These are phyloP conservation scores for Apus apus DNA, from an alignment of 2,113 vertebrate species.

Conservation along the genomic window DNA sequence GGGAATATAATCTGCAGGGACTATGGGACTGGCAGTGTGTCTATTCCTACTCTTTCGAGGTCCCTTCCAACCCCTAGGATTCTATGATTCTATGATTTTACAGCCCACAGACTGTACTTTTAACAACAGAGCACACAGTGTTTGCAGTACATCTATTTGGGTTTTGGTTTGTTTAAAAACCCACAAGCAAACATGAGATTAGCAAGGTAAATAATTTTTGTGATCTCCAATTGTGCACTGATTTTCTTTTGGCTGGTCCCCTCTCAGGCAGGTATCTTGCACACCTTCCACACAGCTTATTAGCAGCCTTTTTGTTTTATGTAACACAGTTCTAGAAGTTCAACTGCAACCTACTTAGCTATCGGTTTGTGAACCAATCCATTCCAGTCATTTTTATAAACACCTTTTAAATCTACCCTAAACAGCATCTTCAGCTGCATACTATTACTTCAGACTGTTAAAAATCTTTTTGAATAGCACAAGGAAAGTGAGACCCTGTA, in stretches of 20 bases:
- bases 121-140: neutral
- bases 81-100: too few relatives aligned
- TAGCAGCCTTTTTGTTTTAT: neutral
- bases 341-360: neutral
- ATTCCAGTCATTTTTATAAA: neutral
- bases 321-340: neutral
- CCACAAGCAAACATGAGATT: neutral
- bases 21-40: rapidly evolving
- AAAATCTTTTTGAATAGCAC: neutral
- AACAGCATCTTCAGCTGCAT: neutral
- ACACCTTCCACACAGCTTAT: neutral
- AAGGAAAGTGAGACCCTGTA: neutral
- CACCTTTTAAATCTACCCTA: neutral
- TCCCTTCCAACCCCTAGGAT: too few relatives aligned
- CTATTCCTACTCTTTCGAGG: neutral
- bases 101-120: neutral
- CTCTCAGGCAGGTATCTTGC: neutral
- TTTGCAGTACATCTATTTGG: neutral
- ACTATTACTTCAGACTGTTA: neutral
- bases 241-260: neutral
- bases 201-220: neutral
- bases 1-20: neutral
- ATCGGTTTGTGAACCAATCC: neutral
- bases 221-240: neutral
- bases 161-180: neutral